phyloP scores from a whole-genome alignment of 2,797 vertebrate genomes.

The Microctenopoma steveboyesi region DNA sequence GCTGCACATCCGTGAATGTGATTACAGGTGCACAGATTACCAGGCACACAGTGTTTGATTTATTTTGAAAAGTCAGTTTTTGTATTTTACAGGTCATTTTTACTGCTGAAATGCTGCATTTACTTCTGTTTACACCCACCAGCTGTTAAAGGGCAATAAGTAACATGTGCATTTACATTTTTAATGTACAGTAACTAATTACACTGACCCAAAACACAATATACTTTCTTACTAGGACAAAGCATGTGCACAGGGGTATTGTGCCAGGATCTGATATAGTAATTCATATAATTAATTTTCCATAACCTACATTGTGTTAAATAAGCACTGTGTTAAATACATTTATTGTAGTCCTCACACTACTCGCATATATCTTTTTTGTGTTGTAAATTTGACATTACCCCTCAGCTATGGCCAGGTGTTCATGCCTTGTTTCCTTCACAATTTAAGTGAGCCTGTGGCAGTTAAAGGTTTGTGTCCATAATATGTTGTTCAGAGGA shows the following conservation, averaged over 20 bases:
- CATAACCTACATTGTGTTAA: too few species aligned
- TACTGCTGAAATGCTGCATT: not conserved
- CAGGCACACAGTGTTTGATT: not conserved
- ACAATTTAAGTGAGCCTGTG: not conserved
- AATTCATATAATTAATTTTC: not conserved
- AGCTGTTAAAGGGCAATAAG: not conserved
- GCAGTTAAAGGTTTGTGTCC: not conserved
- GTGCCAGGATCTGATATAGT: too few species aligned
- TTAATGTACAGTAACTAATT: not conserved
- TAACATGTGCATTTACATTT: not conserved
- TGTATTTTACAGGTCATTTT: not conserved
- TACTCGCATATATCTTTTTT: not conserved
- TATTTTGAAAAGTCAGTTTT: not conserved
- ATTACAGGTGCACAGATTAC: conserved; percentile 5
- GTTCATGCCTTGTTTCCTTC: not conserved
- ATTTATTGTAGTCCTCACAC: not conserved
- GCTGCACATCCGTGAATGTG: not conserved
- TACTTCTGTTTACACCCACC: not conserved
- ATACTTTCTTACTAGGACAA: not conserved
- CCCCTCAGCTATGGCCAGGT: not conserved
- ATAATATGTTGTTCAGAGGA: too few species aligned
- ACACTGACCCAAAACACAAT: too few species aligned
- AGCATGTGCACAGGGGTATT: not conserved
- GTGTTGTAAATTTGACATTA: not conserved
- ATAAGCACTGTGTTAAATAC: not conserved